Evolutionary conservation across 2,888 invertebrate species (phyloP), one percentile per base, ranked within the genome.

Genomic region (Raillietiella orientalis): DNA sequence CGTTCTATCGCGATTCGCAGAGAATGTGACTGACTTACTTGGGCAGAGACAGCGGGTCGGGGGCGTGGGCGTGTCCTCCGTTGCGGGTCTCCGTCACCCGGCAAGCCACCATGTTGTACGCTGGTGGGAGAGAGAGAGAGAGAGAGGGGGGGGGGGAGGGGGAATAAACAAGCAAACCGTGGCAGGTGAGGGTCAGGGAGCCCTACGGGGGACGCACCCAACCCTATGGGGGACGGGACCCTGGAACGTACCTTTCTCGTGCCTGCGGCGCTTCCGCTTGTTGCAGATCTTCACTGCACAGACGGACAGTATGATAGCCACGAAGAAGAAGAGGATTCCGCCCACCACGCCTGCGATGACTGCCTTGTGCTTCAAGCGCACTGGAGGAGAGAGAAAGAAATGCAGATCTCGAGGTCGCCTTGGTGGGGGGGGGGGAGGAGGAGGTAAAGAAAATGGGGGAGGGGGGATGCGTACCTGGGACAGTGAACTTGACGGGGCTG

Each of bases 271-370:
- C 55, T 82, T 82, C 45, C 82, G 60, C 54, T 82, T 79, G 58
- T 84, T 87, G 62, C 82, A 82, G 51, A 84, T 82, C 59, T 87
- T 82, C 44, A 87, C 82, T 41, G 82, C 79, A 57, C 87, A 82
- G 44, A 87, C 72, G 40, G 84, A 82, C 42, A 90, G 63, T 45
- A 87, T 77, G 52, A 87, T 79, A 49, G 84, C 82, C 43, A 87
- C 82, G 45, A 87, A 71, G 59, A 87, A 79, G 61, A 90, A 87
- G 45, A 87, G 61, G 42, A 90, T 69, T 37, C 87, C 87, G 39
- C 87, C 87, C 38, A 87, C 79, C 41, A 87, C 75, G 34, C 84
- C 87, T 41, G 87, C 84, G 32, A 77, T 79, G 48, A 82, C 77
- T 37, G 79, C 79, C 25, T 22, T 22, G 22, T 11, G 6, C 22